Evolutionary conservation across 2,888 invertebrate genomes (phyloP).

Genomic region (Pammene aurita): DNA sequence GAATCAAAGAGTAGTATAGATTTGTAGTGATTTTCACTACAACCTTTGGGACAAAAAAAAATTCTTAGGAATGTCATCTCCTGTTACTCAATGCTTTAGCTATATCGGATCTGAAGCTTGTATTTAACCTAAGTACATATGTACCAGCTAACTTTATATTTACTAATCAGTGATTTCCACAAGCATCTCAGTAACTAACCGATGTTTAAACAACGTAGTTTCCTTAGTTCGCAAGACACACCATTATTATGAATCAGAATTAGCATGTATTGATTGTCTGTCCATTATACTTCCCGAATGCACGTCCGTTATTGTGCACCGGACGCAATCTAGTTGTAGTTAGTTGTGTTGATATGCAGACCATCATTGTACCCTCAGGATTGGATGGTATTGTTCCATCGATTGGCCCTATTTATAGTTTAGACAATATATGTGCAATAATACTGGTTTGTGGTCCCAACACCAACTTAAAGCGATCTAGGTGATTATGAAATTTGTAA

Average conservation of each 20-base stretch:
- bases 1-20: too few species aligned
- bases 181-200: too few species aligned
- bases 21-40: too few species aligned
- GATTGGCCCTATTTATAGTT: slow-evolving; percentile 77
- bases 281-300: slow-evolving; percentile 19
- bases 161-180: too few species aligned
- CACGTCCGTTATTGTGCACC: slow-evolving; percentile 5
- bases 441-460: slow-evolving; percentile 45
- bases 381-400: slow-evolving; percentile 78
- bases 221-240: too few species aligned
- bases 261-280: slow-evolving; percentile 21
- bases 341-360: slow-evolving; percentile 45
- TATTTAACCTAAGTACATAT: too few species aligned
- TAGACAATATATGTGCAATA: slow-evolving; percentile 55
- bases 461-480: not conserved
- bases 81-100: too few species aligned
- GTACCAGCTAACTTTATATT: too few species aligned
- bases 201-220: too few species aligned
- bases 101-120: too few species aligned
- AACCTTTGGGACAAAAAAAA: too few species aligned
- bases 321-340: slow-evolving; percentile 30
- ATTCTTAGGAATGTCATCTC: too few species aligned
- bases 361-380: slow-evolving; percentile 67
- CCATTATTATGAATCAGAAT: slow-evolving; percentile 2
- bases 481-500: not conserved